Evolutionary conservation across 2,888 invertebrate genomes (phyloP), one percentile per base, ranked within the genome.

Genomic region (Unio delphinus): DNA sequence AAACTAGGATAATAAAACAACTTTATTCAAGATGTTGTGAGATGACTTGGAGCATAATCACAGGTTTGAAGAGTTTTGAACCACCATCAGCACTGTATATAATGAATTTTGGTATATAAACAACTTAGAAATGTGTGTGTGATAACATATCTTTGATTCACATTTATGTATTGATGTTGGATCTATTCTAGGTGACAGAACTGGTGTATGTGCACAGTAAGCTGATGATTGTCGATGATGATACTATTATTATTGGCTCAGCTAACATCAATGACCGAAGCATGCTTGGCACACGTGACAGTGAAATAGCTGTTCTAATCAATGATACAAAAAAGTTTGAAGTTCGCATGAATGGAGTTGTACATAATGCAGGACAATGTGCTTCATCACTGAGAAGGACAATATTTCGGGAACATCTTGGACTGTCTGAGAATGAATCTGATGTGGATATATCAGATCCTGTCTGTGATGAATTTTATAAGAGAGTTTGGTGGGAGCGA

Each of bases 221-320:
- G 91, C 91, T 99, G 70, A 92, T 99, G 90, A 96, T 99, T 74
- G 95, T 95, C 0, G 99, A 99, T 88, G 99, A 99, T 89, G 93
- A 93, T 92, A 87, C 93, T 4, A 94, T 96, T 0, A 97, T 99
- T 76, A 98, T 98, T 84, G 99, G 99, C 26, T 98, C 98, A 7
- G 98, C 99, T 0, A 99, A 99, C 88, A 97, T 99, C 82, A 99
- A 99, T 87, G 99, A 99, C 89, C 92, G 99, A 66, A 98, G 97
- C 69, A 93, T 99, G 93, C 92, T 97, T 67, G 99, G 99, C 0
- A 95, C 94, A 74, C 92, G 99, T 78, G 99, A 99, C 87, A 98
- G 98, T 0, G 99, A 99, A 78, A 80, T 90, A 8, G 97, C 96
- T 4, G 94, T 97, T 23, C 91, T 97, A 61, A 92, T 97, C 67